Evolutionary conservation across 2,888 invertebrate species (phyloP).

Genomic region (Petrophora chlorosata): DNA sequence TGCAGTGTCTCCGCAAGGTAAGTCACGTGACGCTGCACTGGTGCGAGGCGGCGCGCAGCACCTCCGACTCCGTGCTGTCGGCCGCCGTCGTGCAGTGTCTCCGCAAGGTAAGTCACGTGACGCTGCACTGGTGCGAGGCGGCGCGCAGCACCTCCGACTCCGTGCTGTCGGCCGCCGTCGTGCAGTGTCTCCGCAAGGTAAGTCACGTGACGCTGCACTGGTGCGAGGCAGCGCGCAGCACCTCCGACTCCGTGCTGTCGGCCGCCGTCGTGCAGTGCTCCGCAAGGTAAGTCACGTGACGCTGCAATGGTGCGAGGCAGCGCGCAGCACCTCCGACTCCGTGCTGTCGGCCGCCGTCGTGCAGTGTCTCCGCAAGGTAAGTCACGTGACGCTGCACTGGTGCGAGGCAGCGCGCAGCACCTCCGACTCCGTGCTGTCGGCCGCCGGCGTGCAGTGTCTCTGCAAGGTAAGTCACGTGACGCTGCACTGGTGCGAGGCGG

Average conservation of each 20-base stretch:
- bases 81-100: constrained; percentile 93
- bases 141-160: constrained; percentile 91
- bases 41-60: constrained; percentile 88
- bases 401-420: constrained; percentile 89
- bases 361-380: constrained; percentile 92
- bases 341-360: constrained; percentile 92
- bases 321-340: constrained; percentile 90
- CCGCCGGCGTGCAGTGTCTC: constrained; percentile 92
- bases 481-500: constrained; percentile 89
- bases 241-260: constrained; percentile 91
- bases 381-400: constrained; percentile 78
- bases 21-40: constrained; percentile 75
- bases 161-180: constrained; percentile 91
- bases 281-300: constrained; percentile 84
- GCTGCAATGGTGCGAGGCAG: constrained; percentile 89
- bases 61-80: constrained; percentile 91
- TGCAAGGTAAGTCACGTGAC: constrained; percentile 84
- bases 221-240: constrained; percentile 88
- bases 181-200: constrained; percentile 93
- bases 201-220: constrained; percentile 75
- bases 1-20: constrained; percentile 93
- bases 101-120: constrained; percentile 84
- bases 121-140: constrained; percentile 89
- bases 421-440: constrained; percentile 91
- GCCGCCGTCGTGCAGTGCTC: constrained; percentile 93